Percentiles rank a stretch among this genome's conserved stretches.
phyloP scores from a whole-genome alignment of 2,797 vertebrate species.

The Tenualosa thibaudeaui region DNA sequence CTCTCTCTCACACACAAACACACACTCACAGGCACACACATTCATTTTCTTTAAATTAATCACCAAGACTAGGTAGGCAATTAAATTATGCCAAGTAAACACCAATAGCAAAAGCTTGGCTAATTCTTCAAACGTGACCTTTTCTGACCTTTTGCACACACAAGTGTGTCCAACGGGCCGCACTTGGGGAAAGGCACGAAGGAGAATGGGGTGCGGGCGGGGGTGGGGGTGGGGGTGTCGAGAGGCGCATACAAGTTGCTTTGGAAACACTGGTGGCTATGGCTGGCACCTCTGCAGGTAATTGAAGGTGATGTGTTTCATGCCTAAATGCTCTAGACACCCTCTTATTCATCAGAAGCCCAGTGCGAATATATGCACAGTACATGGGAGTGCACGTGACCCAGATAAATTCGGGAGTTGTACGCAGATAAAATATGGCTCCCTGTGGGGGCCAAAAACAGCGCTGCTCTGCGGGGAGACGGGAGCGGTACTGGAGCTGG shows the following conservation, averaged over 20 bases:
- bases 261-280: conserved; percentile 33
- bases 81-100: conserved; percentile 18
- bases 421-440: conserved; percentile 52
- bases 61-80: background rate
- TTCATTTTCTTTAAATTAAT: background rate
- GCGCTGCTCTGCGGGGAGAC: conserved; percentile 32
- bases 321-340: conserved; percentile 48
- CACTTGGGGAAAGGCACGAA: background rate
- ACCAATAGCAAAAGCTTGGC: conserved; percentile 2
- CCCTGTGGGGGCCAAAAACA: conserved; percentile 40
- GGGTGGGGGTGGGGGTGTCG: background rate
- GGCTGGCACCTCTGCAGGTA: conserved; percentile 42
- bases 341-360: conserved; percentile 44
- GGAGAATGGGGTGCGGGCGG: background rate
- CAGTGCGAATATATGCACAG: conserved; percentile 28
- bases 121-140: conserved; percentile 37
- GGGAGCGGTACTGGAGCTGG: background rate
- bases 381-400: conserved; percentile 53
- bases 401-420: conserved; percentile 55
- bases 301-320: conserved; percentile 52
- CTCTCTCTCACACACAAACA: too few species aligned
- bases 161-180: conserved; percentile 41
- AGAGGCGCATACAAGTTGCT: background rate
- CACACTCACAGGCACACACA: too few species aligned
- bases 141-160: conserved; percentile 44